These are phyloP conservation scores for Lates calcarifer DNA, from an alignment of 2,113 vertebrate species.

Conservation along the genomic window DNA sequence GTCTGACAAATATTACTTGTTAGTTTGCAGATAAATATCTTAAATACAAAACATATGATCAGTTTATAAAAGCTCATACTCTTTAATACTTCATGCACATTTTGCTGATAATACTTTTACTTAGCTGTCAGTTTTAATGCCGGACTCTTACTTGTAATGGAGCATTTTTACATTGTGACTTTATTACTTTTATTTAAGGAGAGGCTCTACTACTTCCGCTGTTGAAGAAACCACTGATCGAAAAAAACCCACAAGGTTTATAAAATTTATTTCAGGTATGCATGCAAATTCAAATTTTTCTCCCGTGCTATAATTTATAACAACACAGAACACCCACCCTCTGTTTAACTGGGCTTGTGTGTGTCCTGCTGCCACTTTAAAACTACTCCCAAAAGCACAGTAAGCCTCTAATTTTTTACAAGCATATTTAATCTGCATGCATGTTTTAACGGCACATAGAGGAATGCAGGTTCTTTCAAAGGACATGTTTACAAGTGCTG, in stretches of 20 bases:
- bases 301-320: background rate
- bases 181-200: background rate
- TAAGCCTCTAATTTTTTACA: slow-evolving; percentile 41
- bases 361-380: slow-evolving; percentile 20
- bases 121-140: background rate
- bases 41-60: background rate
- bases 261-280: slow-evolving; percentile 6
- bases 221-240: background rate
- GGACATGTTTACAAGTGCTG: slow-evolving; percentile 16
- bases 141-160: background rate
- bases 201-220: background rate
- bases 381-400: slow-evolving; percentile 24
- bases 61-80: background rate
- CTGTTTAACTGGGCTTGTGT: background rate
- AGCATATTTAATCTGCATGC: slow-evolving; percentile 38
- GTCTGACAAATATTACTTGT: background rate
- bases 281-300: slow-evolving; percentile 11
- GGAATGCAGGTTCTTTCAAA: slow-evolving; percentile 25
- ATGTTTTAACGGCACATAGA: slow-evolving; percentile 11
- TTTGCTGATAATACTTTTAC: background rate
- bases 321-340: slow-evolving; percentile 14
- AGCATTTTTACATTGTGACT: background rate
- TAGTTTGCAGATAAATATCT: background rate
- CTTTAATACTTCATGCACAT: background rate
- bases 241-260: background rate